phyloP scores from a whole-genome alignment of 1,140 invertebrate species.

The Littorina saxatilis region DNA sequence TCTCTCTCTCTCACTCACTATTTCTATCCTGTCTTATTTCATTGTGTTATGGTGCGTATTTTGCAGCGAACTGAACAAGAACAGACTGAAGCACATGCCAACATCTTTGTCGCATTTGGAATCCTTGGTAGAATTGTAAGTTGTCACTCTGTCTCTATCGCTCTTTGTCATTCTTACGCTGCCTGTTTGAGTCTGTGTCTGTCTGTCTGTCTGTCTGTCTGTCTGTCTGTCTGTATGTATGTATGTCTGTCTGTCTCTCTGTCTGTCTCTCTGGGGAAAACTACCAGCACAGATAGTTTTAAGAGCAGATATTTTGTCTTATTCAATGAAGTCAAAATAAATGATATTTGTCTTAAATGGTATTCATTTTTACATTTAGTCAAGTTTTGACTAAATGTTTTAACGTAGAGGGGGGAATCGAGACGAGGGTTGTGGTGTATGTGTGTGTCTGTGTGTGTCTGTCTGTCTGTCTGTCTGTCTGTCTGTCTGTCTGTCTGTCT shows the following conservation, averaged over 20 bases:
- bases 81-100: constrained; percentile 23
- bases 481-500: constrained; percentile 16
- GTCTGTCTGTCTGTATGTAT: constrained; percentile 4
- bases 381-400: too few relatives aligned
- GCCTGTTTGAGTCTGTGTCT: not conserved
- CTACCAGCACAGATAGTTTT: too few relatives aligned
- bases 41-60: not conserved
- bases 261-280: too few relatives aligned
- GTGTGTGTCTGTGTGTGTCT: not conserved
- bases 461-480: not conserved
- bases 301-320: not conserved
- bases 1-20: constrained; percentile 2
- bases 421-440: too few relatives aligned
- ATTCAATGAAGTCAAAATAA: too few relatives aligned
- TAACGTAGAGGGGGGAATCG: too few relatives aligned
- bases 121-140: constrained; percentile 31
- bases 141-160: not conserved
- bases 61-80: constrained; percentile 46
- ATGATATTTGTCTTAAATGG: too few relatives aligned
- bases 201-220: not conserved
- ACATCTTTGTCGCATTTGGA: constrained; percentile 13
- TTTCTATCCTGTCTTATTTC: constrained; percentile 10
- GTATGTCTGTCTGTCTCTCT: not conserved
- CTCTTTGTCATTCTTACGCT: not conserved
- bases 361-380: too few relatives aligned